Evolutionary conservation across 2,888 invertebrate genomes (phyloP).

Genomic region (Orthonychiurus folsomi): DNA sequence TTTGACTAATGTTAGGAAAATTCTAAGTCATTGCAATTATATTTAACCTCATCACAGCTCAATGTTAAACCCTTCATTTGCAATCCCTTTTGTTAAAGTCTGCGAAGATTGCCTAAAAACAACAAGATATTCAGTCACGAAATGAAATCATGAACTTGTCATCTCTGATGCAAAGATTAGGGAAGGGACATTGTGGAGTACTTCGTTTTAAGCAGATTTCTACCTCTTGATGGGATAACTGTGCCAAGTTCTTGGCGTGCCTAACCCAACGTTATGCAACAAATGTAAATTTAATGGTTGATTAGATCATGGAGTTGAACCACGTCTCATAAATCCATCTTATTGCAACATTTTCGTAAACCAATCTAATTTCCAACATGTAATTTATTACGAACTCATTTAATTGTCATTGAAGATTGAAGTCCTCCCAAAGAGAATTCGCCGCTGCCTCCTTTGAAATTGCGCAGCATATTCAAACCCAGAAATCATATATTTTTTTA

Average conservation of each 20-base stretch:
- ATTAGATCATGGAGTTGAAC: neutral
- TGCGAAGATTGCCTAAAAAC: too few relatives aligned
- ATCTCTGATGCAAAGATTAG: too few relatives aligned
- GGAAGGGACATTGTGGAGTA: neutral
- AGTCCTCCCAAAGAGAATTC: neutral
- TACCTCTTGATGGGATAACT: neutral
- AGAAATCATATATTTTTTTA: too few relatives aligned
- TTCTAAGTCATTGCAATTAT: too few relatives aligned
- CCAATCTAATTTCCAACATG: neutral
- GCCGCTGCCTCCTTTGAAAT: neutral
- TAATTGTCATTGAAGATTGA: neutral
- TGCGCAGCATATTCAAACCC: too few relatives aligned
- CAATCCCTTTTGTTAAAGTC: too few relatives aligned
- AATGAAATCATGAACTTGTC: neutral
- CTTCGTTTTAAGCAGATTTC: neutral
- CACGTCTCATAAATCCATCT: neutral
- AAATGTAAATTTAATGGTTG: neutral
- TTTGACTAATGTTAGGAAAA: too few relatives aligned
- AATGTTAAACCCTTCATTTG: too few relatives aligned
- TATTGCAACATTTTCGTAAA: neutral
- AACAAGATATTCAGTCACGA: neutral
- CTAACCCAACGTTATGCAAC: neutral
- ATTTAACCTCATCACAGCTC: too few relatives aligned
- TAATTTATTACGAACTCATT: neutral
- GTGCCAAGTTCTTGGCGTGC: conserved; percentile 1